Base-by-base conservation (phyloP, 2,797 vertebrate species). In the Poliocrania exsul region DNA sequence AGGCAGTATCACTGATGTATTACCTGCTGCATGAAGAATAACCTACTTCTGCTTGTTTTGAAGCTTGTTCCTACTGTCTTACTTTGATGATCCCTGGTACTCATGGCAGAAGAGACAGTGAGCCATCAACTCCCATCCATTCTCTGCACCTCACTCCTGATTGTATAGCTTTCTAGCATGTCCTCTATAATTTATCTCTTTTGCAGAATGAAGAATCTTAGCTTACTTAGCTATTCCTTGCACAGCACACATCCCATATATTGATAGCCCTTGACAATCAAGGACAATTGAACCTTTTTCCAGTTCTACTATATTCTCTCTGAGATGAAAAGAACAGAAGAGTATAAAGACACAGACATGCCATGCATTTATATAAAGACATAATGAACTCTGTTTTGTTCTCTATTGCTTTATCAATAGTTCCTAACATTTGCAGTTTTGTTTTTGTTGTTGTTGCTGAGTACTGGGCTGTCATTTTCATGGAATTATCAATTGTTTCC, bases 181-280 rank as follows among this genome's bases (percentile, higher is more conserved):
- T 86, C 88, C 51, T 46, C 9, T 90, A 50, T 56, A 90, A 95
- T 95, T 95, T 81, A 40, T 92, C 73, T 95, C 47, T 79, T 90
- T 79, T 90, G 44, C 73, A 70, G 85, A 86, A 91, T 72, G 82
- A 88, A 81, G 82, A 90, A 75, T 72, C 90, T 56, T 69, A 66
- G 18, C 90, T 91, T 84, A n/a, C 66, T 95, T 96, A 90, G 85
- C 79, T 93, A 96, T 96, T 96, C 96, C 82, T 93, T 3, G 18
- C 90, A 88, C 86, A 95, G 88, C 64, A 62, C 77, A 94, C 6
- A 0, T 91, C 93, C 90, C 78, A 79, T 93, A 88, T 96, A 95
- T 94, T 92, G 95, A 95, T 95, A 95, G 94, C 37, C 92, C 86
- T 92, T 96, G 91, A 94, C 92, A 95, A 95, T 96, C 95, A 96